Base-by-base conservation (phyloP, 2,888 invertebrate genomes). In the Gymnosoma rotundatum region DNA sequence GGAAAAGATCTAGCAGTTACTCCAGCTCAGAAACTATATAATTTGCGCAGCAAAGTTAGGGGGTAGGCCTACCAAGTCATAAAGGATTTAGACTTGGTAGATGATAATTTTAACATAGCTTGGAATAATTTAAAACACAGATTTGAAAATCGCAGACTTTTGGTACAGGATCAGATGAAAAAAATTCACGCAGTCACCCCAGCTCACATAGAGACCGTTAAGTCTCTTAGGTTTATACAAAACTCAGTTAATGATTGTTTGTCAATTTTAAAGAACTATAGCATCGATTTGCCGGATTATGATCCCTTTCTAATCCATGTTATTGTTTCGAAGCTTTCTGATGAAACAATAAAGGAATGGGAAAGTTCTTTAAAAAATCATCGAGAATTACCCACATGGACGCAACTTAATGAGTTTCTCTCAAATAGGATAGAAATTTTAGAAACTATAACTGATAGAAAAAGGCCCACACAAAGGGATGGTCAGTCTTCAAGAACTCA, bases 401-500 rank as follows among this genome's bases (percentile, higher is more conserved):
- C 25, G 1, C 63, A 63, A 56, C 45, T 56, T 38, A 54, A 25
- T 42, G 25, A 10, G 0, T 64, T 66, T 45, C 58, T 58, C 8
- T 56, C 48, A 14, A 48, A 64, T 16, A 42, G 66, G n/a, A 66
- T 75, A 16, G 75, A 75, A 18, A 75, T 75, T 66, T 14, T 74
- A 21, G 64, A 74, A 63, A 64, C 63, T n/a, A 42, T 66, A 25
- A 56, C 9, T 10, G 56, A 73, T 73, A 36, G 50, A 8, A 61
- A 61, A 60, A 73, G 42, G 61, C 14, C 56, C 10, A 14, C 14
- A 14, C 52, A 61, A 38, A 63, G 50, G 21, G 73, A 63, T 14
- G 52, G 0, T 25, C 52, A 52, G 12, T 42, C 16, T 48, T 56
- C 73, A 52, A 50, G 61, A 73, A 36, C 63, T 16, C 45, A 63